Evolutionary conservation across 2,888 invertebrate genomes (phyloP).

Genomic region (Agrenia bidenticulata): DNA sequence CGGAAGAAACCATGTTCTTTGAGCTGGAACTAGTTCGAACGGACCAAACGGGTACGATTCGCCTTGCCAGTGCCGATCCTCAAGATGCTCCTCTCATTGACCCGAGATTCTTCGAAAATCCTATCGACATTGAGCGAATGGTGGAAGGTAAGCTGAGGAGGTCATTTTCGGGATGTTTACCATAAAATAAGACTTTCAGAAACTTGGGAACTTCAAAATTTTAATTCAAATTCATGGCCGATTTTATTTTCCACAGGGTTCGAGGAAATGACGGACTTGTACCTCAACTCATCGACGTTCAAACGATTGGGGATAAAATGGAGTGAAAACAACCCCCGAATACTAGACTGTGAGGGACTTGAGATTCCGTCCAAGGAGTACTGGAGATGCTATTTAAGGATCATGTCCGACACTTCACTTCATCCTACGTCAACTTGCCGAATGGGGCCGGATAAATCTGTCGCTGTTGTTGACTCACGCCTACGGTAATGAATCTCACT

Average conservation of each 20-base stretch:
- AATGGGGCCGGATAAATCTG: constrained; percentile 29
- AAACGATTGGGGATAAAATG: constrained; percentile 20
- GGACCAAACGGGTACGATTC: constrained; percentile 20
- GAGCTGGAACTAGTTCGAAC: constrained; percentile 22
- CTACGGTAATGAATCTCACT: no score
- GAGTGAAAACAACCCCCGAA: constrained; percentile 5
- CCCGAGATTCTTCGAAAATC: constrained; percentile 25
- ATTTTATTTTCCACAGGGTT: constrained; percentile 6
- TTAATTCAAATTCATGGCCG: no score
- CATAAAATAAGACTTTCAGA: no score
- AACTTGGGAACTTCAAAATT: no score
- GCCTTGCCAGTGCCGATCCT: constrained; percentile 23
- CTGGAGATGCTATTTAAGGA: constrained; percentile 24
- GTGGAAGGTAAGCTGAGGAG: constrained; percentile 36
- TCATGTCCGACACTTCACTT: background rate
- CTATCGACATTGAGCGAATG: constrained; percentile 27
- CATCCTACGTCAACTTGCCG: constrained; percentile 38
- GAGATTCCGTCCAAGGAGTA: constrained; percentile 22
- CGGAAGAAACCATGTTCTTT: constrained; percentile 20
- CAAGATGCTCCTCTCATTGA: constrained; percentile 31
- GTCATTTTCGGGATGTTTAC: no score
- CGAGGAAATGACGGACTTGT: constrained; percentile 28
- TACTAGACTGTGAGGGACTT: background rate
- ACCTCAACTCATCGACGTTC: constrained; percentile 27
- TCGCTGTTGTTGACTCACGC: constrained; percentile 29